Base-by-base conservation (phyloP, 2,888 invertebrate genomes). In the Liposcelis brunnea region DNA sequence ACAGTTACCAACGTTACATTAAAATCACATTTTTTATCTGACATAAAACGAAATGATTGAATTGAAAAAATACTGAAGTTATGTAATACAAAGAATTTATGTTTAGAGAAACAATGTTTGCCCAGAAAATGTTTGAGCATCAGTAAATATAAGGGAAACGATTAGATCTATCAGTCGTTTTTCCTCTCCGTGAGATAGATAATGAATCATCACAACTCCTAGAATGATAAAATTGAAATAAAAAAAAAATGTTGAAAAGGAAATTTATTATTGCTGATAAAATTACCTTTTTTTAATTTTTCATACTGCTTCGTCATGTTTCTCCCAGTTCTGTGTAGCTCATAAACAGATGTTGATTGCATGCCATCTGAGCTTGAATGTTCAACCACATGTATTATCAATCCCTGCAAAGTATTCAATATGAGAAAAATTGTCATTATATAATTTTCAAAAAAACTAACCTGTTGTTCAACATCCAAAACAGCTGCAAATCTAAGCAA, bases 51-150 rank as follows among this genome's bases (percentile, higher is more conserved):
- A 8, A 26, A 26, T 26, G 26, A 26, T 6, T 26, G 26, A 26
- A 26, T 37, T 42, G 11, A 35, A n/a, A n/a, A n/a, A n/a, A n/a
- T n/a, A n/a, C n/a, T n/a, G n/a, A n/a, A n/a, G n/a, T n/a, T n/a
- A n/a, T n/a, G n/a, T n/a, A n/a, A n/a, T n/a, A n/a, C n/a, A n/a
- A n/a, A n/a, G n/a, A n/a, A n/a, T n/a, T n/a, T n/a, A n/a, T n/a
- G n/a, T 38, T 53, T 51, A 56, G 18, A 56, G 37, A 42, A 56
- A 54, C 7, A 56, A 49, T 6, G 55, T 56, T 42, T 56, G 56
- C 5, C 56, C 56, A n/a, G 56, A 52, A 44, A 55, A 55, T 15
- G 50, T 49, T 4, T 46, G 42, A 3, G 53, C 51, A 43, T 54
- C 55, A 2, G 53, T 49, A 6, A 51, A 48, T 21, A 55, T 48